A percentile compares a stretch with the other conserved stretches of the same genome.
These are phyloP conservation scores for Psophia crepitans DNA, from an alignment of 2,113 vertebrate genomes.

Conservation along the genomic window DNA sequence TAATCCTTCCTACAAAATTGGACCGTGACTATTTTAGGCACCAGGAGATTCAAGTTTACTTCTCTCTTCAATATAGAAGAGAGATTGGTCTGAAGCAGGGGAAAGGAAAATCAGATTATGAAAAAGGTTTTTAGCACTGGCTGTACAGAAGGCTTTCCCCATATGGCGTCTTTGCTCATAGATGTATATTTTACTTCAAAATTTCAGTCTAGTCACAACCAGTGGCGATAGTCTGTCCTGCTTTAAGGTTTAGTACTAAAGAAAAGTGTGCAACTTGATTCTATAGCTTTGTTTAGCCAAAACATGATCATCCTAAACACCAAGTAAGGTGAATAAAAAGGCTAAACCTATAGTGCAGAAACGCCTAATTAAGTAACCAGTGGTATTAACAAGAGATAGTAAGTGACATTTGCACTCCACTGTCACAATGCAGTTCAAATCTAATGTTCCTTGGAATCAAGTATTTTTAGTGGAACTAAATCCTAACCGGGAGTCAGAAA, in stretches of 20 bases:
- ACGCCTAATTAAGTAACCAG: not conserved
- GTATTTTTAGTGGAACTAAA: not conserved
- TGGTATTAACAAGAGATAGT: not conserved
- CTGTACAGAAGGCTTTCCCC: slow-evolving; percentile 21
- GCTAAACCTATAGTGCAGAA: not conserved
- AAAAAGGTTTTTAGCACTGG: not conserved
- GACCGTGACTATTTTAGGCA: slow-evolving; percentile 69
- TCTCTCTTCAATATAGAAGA: slow-evolving; percentile 20
- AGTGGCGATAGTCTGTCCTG: not conserved
- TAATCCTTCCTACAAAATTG: slow-evolving; percentile 44
- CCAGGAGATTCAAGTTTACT: slow-evolving; percentile 70
- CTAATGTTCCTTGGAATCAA: not conserved
- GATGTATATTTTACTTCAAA: slow-evolving; percentile 6
- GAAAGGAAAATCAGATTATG: not conserved
- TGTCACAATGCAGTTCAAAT: not conserved
- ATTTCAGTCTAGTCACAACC: not conserved
- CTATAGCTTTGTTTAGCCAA: slow-evolving; percentile 8
- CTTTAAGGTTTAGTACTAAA: slow-evolving; percentile 42
- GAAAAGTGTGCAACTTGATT: not conserved
- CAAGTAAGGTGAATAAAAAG: not conserved
- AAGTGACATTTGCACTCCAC: not conserved
- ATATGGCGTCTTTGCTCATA: not conserved
- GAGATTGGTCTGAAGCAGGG: slow-evolving; percentile 32
- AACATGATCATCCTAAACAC: not conserved
- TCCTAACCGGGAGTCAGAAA: not conserved